phyloP scores from a whole-genome alignment of 2,888 invertebrate species.

The Clostera curtula region DNA sequence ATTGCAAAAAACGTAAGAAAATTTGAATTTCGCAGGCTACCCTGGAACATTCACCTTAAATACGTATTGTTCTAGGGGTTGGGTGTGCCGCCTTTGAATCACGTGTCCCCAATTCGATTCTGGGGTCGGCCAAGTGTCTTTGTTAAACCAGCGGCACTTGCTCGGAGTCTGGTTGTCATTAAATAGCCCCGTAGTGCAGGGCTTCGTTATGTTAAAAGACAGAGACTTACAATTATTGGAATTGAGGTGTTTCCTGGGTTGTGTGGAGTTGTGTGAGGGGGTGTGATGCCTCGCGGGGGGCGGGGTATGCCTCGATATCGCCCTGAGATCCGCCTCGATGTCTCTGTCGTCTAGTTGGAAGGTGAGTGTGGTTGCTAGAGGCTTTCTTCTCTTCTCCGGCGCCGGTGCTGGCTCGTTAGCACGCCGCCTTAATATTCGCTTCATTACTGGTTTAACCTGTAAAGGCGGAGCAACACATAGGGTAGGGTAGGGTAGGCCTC shows the following conservation, averaged over 20 bases:
- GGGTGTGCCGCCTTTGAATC: too few relatives aligned
- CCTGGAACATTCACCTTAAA: too few relatives aligned
- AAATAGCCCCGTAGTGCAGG: conserved; percentile 1
- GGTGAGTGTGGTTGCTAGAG: conserved; percentile 89
- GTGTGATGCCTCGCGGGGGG: conserved; percentile 34
- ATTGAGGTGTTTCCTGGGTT: conserved; percentile 52
- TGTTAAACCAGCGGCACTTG: not conserved
- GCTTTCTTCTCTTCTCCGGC: conserved; percentile 90
- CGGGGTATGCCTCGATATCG: conserved; percentile 76
- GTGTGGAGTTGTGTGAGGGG: conserved; percentile 33
- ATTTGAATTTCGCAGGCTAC: too few relatives aligned
- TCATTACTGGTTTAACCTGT: conserved; percentile 96
- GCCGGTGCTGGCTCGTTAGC: conserved; percentile 96
- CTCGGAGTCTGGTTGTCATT: not conserved
- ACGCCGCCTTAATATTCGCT: conserved; percentile 91
- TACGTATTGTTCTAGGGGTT: too few relatives aligned
- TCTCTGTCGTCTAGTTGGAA: conserved; percentile 92
- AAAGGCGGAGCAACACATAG: not conserved
- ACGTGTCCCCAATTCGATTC: too few relatives aligned
- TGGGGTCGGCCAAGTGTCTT: too few relatives aligned
- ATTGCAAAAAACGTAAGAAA: too few relatives aligned
- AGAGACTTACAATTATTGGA: conserved; percentile 47
- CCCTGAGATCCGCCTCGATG: conserved; percentile 88
- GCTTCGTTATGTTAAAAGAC: conserved; percentile 5
- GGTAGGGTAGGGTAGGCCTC: too few relatives aligned